Evolutionary conservation across 2,888 invertebrate genomes (phyloP).

Genomic region (Timandra comae): DNA sequence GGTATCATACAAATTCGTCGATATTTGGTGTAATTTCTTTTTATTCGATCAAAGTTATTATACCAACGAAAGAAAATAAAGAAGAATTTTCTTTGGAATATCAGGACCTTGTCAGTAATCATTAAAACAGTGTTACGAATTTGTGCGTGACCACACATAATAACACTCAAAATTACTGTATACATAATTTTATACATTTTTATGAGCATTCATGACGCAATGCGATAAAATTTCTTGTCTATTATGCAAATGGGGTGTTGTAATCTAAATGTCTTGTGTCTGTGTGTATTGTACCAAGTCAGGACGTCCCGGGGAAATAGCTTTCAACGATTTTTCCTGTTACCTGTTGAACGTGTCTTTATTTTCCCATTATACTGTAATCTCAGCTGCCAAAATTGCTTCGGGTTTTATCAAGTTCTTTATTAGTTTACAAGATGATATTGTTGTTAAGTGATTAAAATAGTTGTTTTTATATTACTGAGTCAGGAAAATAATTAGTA

Average conservation of each 20-base stretch:
- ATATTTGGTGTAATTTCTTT: neutral
- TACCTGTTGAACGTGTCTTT: conserved; percentile 21
- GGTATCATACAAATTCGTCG: too few relatives aligned
- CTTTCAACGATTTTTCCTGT: conserved; percentile 9
- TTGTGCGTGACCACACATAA: conserved; percentile 23
- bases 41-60: neutral
- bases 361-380: conserved; percentile 10
- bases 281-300: conserved; percentile 4
- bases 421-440: too few relatives aligned
- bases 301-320: conserved; percentile 4
- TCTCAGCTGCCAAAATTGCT: conserved; percentile 6
- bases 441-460: too few relatives aligned
- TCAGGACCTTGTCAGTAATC: conserved; percentile 5
- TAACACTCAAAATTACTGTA: conserved; percentile 13
- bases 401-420: conserved; percentile 1
- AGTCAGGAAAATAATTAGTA: too few relatives aligned
- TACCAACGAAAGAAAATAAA: too few relatives aligned
- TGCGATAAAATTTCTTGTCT: conserved; percentile 12
- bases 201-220: conserved; percentile 8
- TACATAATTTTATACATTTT: conserved; percentile 11
- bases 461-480: too few relatives aligned
- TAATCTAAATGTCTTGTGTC: conserved; percentile 4
- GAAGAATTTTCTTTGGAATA: conserved; percentile 3
- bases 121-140: conserved; percentile 12
- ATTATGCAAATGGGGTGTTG: conserved; percentile 16